These are phyloP conservation scores for Hippocampus mohnikei DNA, from an alignment of 2,113 vertebrate genomes.

Conservation along the genomic window DNA sequence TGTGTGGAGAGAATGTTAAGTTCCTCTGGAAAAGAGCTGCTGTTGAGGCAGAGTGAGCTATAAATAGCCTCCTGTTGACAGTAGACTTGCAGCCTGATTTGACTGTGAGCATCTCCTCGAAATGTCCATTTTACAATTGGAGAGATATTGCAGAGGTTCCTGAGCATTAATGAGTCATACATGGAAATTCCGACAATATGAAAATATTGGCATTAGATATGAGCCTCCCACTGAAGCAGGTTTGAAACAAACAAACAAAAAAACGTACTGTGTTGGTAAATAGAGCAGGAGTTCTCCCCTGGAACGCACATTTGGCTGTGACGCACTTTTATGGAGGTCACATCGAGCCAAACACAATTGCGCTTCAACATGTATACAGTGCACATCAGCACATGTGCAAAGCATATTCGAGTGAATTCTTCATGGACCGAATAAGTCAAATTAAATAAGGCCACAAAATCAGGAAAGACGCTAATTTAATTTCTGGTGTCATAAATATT, in stretches of 20 bases:
- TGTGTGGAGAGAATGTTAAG: not conserved
- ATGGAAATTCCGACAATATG: not conserved
- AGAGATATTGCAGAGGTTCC: slow-evolving; percentile 2
- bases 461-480: not conserved
- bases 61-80: slow-evolving; percentile 67
- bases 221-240: not conserved
- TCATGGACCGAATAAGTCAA: not conserved
- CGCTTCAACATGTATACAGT: not conserved
- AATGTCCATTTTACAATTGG: slow-evolving; percentile 20
- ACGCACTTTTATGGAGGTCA: not conserved
- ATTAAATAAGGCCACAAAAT: not conserved
- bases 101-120: slow-evolving; percentile 51
- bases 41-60: slow-evolving; percentile 55
- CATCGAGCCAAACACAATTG: not conserved
- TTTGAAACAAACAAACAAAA: not conserved
- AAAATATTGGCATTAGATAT: not conserved
- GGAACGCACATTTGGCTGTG: not conserved
- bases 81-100: slow-evolving; percentile 52
- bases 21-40: slow-evolving; percentile 7
- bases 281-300: not conserved
- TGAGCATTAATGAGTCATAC: not conserved
- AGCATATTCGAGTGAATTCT: not conserved
- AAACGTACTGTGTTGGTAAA: not conserved
- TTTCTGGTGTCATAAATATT: not conserved
- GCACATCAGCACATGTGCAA: not conserved